phyloP scores from a whole-genome alignment of 2,797 vertebrate genomes.

The Gymnothorax javanicus region DNA sequence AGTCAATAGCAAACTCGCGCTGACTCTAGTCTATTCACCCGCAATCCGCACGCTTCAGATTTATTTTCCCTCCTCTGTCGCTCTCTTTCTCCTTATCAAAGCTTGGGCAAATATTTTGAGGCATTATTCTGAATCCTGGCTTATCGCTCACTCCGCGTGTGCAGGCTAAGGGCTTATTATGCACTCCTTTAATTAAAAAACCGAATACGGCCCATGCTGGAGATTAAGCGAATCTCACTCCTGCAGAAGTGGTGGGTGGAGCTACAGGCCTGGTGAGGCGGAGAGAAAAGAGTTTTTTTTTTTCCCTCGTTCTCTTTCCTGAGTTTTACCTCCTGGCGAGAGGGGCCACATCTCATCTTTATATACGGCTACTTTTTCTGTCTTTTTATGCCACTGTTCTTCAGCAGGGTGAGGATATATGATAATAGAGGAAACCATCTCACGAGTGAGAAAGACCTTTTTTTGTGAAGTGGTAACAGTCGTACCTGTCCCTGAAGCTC shows the following conservation, averaged over 20 bases:
- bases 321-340: constrained; percentile 5
- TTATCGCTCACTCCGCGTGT: constrained; percentile 64
- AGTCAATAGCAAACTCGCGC: neutral
- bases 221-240: constrained; percentile 6
- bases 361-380: neutral
- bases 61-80: neutral
- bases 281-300: constrained; percentile 3
- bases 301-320: neutral
- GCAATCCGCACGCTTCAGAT: neutral
- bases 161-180: constrained; percentile 64
- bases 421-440: constrained; percentile 22
- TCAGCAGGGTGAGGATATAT: constrained; percentile 9
- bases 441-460: too few species aligned
- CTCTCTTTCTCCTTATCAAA: constrained; percentile 45
- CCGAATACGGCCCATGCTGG: constrained; percentile 10
- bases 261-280: neutral
- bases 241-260: constrained; percentile 25
- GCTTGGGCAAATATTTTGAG: constrained; percentile 65
- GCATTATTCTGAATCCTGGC: constrained; percentile 55
- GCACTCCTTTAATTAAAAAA: constrained; percentile 58
- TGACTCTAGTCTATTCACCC: neutral
- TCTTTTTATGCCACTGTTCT: neutral
- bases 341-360: constrained; percentile 19
- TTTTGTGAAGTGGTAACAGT: neutral
- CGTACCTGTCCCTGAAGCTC: neutral